phyloP scores from a whole-genome alignment of 1,140 invertebrate species.

The Nymphalis io region DNA sequence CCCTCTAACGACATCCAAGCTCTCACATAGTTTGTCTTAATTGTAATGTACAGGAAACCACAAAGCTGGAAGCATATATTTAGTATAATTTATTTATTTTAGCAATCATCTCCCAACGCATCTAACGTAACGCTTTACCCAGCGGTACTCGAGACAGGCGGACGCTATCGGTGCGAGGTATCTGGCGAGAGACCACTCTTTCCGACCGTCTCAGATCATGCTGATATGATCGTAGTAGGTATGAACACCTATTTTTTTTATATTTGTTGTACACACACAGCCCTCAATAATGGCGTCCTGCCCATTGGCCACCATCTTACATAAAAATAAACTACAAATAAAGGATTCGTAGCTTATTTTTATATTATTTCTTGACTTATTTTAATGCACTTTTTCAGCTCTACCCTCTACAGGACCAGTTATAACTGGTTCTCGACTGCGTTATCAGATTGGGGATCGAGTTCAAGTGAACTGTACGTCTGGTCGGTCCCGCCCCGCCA shows the following conservation, averaged over 20 bases:
- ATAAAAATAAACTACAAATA: too few relatives aligned
- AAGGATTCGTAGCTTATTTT: too few relatives aligned
- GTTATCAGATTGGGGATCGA: constrained; percentile 90
- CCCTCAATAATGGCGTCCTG: too few relatives aligned
- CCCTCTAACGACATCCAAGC: too few relatives aligned
- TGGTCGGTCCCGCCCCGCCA: constrained; percentile 89
- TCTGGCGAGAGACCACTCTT: constrained; percentile 93
- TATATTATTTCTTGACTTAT: neutral
- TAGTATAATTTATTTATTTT: constrained; percentile 38
- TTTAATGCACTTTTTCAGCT: constrained; percentile 81
- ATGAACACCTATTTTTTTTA: constrained; percentile 24
- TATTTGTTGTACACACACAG: neutral
- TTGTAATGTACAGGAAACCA: too few relatives aligned
- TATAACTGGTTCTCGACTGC: constrained; percentile 88
- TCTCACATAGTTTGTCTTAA: too few relatives aligned
- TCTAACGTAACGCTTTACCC: constrained; percentile 87
- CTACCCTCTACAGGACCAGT: constrained; percentile 90
- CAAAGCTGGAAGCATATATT: neutral
- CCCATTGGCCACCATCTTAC: too few relatives aligned
- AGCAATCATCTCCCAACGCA: constrained; percentile 88
- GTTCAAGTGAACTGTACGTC: constrained; percentile 93
- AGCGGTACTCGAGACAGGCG: constrained; percentile 88
- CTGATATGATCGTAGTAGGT: constrained; percentile 91
- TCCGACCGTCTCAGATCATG: constrained; percentile 91
- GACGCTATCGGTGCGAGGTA: constrained; percentile 92